These are phyloP conservation scores for Gymnoscelis rufifasciata DNA, from an alignment of 2,888 invertebrate species.

Conservation along the genomic window DNA sequence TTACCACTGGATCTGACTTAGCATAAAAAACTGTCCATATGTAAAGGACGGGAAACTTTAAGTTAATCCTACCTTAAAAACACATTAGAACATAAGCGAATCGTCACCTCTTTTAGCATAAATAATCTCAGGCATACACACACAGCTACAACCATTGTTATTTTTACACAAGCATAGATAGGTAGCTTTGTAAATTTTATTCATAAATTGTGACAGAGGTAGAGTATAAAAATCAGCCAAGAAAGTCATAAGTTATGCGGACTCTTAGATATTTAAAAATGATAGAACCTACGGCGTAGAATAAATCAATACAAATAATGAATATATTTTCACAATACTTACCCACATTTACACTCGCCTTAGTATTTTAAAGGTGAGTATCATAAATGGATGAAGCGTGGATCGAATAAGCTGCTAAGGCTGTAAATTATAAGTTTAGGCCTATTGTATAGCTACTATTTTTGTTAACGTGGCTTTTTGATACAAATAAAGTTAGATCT, in stretches of 20 bases:
- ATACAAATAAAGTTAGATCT: neutral
- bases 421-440: conserved; percentile 6
- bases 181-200: conserved; percentile 62
- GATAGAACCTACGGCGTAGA: no score
- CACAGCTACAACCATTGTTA: conserved; percentile 44
- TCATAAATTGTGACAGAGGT: conserved; percentile 37
- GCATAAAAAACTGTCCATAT: no score
- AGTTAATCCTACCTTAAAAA: no score
- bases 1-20: no score
- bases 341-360: no score
- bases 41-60: no score
- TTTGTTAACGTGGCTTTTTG: conserved; percentile 9
- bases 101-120: no score
- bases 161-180: conserved; percentile 69
- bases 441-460: conserved; percentile 9
- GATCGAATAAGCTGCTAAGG: conserved; percentile 2
- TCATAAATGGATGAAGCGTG: neutral
- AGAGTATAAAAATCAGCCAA: neutral
- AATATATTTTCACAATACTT: conserved; percentile 31
- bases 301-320: no score
- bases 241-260: conserved; percentile 2
- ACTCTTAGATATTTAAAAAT: neutral
- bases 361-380: no score
- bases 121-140: conserved; percentile 32
- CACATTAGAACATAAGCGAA: no score